Conservation (phyloP, 2,797 vertebrate species). For the Babyrousa celebensis region DNA sequence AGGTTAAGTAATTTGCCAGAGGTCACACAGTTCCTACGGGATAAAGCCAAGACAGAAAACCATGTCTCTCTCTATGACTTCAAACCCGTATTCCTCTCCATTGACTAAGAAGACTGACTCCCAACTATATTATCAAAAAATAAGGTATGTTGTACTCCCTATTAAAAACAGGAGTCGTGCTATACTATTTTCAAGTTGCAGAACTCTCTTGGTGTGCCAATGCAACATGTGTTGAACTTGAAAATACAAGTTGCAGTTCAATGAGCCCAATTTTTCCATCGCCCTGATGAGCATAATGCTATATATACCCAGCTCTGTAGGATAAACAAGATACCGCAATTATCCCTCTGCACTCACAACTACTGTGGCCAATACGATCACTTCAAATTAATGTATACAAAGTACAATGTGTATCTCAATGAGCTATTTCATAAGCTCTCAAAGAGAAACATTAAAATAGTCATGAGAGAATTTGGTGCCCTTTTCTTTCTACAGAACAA, state of each 20-base stretch:
- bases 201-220: constrained; percentile 3
- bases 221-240: not conserved
- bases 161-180: constrained; percentile 32
- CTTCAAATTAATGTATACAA: constrained; percentile 38
- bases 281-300: not conserved
- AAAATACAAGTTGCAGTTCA: constrained; percentile 15
- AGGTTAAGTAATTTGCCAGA: not conserved
- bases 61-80: not conserved
- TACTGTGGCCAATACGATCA: not conserved
- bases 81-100: not conserved
- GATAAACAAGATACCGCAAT: constrained; percentile 49
- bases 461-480: constrained; percentile 24
- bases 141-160: not conserved
- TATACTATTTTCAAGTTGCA: constrained; percentile 23
- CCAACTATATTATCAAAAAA: not conserved
- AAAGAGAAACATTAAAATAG: constrained; percentile 29
- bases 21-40: not conserved
- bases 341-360: constrained; percentile 56
- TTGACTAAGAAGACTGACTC: not conserved
- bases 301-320: not conserved
- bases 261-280: not conserved
- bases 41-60: constrained; percentile 1
- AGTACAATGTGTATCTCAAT: constrained; percentile 16
- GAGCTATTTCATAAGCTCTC: constrained; percentile 13
- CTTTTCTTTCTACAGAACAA: constrained; percentile 39